A percentile compares a stretch with the other conserved stretches of the same genome.
These are phyloP conservation scores for Aethes cnicana DNA, from an alignment of 2,888 invertebrate species.

Conservation along the genomic window DNA sequence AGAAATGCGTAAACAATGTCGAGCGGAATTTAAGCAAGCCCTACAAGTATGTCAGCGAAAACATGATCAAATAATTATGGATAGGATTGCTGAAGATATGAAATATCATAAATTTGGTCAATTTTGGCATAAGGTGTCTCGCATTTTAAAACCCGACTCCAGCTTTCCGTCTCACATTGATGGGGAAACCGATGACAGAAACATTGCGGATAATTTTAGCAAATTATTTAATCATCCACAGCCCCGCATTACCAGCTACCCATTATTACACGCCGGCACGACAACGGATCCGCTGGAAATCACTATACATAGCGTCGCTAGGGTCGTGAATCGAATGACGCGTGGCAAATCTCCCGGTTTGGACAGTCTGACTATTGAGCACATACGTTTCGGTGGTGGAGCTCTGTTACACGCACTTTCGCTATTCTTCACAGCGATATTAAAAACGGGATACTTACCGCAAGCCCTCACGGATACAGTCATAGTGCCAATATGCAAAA, in stretches of 20 bases:
- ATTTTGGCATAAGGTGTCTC: conserved; percentile 5
- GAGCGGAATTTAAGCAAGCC: conserved; percentile 5
- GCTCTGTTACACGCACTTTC: background rate
- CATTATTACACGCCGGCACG: background rate
- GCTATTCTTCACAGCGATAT: background rate
- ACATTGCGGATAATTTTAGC: background rate
- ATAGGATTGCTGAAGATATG: conserved; percentile 9
- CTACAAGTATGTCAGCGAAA: conserved; percentile 9
- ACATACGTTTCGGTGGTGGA: background rate
- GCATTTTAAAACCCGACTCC: background rate
- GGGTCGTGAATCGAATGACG: background rate
- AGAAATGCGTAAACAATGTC: conserved; percentile 12
- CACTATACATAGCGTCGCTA: too few relatives aligned
- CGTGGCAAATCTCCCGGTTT: background rate
- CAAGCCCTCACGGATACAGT: background rate
- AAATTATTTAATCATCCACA: background rate
- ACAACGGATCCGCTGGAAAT: too few relatives aligned
- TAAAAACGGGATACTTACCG: background rate
- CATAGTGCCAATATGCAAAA: background rate
- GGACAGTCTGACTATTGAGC: background rate
- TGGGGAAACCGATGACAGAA: background rate
- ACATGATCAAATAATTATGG: conserved; percentile 15
- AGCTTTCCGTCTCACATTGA: conserved; percentile 12
- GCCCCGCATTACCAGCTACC: too few relatives aligned
- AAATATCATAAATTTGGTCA: conserved; percentile 4